Conservation (phyloP, 2,797 vertebrate species). For the Dromococcyx pavoninus region DNA sequence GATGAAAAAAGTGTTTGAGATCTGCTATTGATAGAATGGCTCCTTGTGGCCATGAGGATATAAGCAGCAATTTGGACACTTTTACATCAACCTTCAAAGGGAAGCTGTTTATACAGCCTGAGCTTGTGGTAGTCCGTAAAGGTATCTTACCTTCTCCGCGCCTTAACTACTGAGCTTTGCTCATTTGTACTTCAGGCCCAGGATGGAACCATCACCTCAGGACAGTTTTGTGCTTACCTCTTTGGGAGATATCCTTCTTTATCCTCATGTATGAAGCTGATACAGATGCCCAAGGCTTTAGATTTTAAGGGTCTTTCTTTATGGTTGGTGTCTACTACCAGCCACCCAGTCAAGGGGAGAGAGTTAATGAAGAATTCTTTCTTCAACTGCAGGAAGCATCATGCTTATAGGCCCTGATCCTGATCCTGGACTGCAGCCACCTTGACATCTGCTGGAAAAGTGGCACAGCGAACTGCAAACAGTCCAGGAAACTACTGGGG, state of each 20-base stretch:
- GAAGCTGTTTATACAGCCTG: not conserved
- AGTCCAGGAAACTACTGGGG: too few relatives aligned
- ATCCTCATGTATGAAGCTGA: not conserved
- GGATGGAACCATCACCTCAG: not conserved
- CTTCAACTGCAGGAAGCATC: too few relatives aligned
- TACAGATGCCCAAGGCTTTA: not conserved
- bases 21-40: not conserved
- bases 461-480: too few relatives aligned
- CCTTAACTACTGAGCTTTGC: not conserved
- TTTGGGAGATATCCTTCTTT: not conserved
- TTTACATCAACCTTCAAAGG: not conserved
- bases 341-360: too few relatives aligned
- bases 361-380: too few relatives aligned
- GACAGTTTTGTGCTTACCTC: not conserved
- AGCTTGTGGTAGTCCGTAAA: too few relatives aligned
- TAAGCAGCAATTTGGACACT: not conserved
- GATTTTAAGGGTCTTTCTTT: not conserved
- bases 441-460: too few relatives aligned
- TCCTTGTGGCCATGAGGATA: not conserved
- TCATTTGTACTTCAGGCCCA: too few relatives aligned
- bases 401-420: too few relatives aligned
- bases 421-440: too few relatives aligned
- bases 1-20: not conserved
- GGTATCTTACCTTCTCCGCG: not conserved
- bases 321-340: too few relatives aligned